Percentiles rank a stretch among this genome's conserved stretches.
phyloP scores from a whole-genome alignment of 2,113 vertebrate species.

The Lycaon pictus region DNA sequence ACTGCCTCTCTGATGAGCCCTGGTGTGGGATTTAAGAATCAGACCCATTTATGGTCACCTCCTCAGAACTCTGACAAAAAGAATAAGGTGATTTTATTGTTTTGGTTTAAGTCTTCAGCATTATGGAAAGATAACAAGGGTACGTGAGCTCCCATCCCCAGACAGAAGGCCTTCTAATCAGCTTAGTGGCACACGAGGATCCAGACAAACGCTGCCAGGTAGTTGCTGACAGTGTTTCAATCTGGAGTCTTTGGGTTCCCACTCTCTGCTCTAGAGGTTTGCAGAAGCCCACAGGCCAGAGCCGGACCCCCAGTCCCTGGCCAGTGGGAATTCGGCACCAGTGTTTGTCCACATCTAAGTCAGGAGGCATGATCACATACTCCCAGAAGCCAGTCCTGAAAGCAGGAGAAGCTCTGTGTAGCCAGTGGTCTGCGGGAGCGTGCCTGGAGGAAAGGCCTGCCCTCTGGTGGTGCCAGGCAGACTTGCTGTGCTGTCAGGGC shows the following conservation, averaged over 20 bases:
- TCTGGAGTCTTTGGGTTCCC: not conserved
- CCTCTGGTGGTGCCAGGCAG: not conserved
- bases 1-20: not conserved
- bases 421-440: accelerated
- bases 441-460: accelerated
- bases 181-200: too few relatives aligned
- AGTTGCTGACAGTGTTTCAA: not conserved
- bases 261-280: not conserved
- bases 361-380: not conserved
- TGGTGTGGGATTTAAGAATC: not conserved
- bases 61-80: not conserved
- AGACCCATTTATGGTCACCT: not conserved
- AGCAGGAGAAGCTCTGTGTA: not conserved
- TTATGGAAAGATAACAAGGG: not conserved
- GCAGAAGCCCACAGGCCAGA: not conserved
- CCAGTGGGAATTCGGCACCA: not conserved
- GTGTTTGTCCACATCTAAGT: not conserved
- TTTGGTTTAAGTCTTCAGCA: not conserved
- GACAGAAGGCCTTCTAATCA: not conserved
- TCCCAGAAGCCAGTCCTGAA: not conserved
- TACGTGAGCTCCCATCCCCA: accelerated
- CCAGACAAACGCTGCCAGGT: not conserved
- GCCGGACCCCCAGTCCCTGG: not conserved
- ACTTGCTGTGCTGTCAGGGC: not conserved
- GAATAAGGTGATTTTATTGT: not conserved